phyloP scores from a whole-genome alignment of 2,888 invertebrate genomes.

The Boloria selene region DNA sequence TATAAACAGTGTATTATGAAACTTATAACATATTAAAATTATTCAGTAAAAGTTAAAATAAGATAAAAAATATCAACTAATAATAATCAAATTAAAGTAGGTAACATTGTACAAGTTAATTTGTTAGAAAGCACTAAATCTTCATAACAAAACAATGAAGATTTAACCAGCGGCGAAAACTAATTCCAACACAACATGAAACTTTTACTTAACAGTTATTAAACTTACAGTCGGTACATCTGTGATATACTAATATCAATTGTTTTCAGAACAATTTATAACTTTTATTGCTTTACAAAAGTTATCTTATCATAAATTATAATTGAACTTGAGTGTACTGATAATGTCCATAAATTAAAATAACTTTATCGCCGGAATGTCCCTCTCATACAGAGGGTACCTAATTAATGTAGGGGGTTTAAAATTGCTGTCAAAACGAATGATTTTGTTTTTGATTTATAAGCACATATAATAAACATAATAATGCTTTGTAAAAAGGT shows the following conservation, averaged over 20 bases:
- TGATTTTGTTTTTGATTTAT: too few relatives aligned
- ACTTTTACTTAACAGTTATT: conserved; percentile 36
- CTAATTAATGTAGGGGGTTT: neutral
- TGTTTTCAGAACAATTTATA: conserved; percentile 9
- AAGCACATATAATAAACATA: too few relatives aligned
- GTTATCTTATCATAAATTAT: conserved; percentile 16
- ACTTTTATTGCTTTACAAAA: conserved; percentile 13
- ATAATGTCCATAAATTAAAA: neutral
- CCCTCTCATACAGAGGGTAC: too few relatives aligned
- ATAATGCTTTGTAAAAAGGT: too few relatives aligned
- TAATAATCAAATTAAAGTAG: conserved; percentile 39
- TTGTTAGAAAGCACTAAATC: conserved; percentile 46
- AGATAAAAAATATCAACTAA: too few relatives aligned
- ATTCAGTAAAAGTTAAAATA: too few relatives aligned
- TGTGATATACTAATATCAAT: conserved; percentile 2
- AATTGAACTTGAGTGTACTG: conserved; percentile 3
- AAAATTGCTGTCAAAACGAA: too few relatives aligned
- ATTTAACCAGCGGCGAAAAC: conserved; percentile 46
- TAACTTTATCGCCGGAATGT: neutral
- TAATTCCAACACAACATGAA: conserved; percentile 49
- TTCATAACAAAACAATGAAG: conserved; percentile 51
- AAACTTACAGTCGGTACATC: too few relatives aligned
- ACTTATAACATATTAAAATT: too few relatives aligned
- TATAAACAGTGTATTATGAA: too few relatives aligned
- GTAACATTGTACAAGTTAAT: conserved; percentile 38